Evolutionary conservation across 2,113 vertebrate species (phyloP).

Genomic region (Actenoides hombroni): DNA sequence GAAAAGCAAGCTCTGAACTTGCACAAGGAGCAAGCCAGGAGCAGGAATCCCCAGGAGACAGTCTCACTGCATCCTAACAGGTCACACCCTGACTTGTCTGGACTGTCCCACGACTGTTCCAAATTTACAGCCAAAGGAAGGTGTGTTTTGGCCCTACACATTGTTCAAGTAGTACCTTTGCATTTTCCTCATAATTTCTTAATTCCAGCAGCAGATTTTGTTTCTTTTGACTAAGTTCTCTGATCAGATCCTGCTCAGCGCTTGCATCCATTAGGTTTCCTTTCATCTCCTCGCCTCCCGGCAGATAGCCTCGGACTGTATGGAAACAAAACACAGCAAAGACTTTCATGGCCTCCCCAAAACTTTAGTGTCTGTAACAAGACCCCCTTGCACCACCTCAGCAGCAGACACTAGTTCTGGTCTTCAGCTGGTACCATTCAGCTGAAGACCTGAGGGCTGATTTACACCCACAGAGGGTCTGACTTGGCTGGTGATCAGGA

Average conservation of each 20-base stretch:
- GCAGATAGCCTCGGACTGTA: constrained; percentile 93
- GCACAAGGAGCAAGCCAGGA: neutral
- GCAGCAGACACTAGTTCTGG: neutral
- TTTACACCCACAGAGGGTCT: neutral
- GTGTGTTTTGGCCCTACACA: neutral
- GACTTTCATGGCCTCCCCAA: neutral
- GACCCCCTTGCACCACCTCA: neutral
- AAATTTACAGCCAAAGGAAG: neutral
- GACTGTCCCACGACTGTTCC: neutral
- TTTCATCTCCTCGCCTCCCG: constrained; percentile 86
- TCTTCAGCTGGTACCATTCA: neutral
- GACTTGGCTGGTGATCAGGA: neutral
- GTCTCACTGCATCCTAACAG: neutral
- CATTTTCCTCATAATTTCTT: constrained; percentile 91
- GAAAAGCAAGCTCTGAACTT: constrained; percentile 7
- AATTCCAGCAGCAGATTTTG: constrained; percentile 94
- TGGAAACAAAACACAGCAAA: neutral
- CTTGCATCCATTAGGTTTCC: constrained; percentile 90
- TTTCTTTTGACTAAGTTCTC: constrained; percentile 94
- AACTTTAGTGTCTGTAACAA: neutral
- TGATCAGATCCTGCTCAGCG: constrained; percentile 89
- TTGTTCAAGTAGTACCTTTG: constrained; percentile 78
- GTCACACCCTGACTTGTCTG: neutral
- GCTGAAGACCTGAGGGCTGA: neutral
- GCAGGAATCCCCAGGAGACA: neutral